Base-by-base conservation (phyloP, 2,113 vertebrate genomes). In the Syngnathoides biaculeatus region DNA sequence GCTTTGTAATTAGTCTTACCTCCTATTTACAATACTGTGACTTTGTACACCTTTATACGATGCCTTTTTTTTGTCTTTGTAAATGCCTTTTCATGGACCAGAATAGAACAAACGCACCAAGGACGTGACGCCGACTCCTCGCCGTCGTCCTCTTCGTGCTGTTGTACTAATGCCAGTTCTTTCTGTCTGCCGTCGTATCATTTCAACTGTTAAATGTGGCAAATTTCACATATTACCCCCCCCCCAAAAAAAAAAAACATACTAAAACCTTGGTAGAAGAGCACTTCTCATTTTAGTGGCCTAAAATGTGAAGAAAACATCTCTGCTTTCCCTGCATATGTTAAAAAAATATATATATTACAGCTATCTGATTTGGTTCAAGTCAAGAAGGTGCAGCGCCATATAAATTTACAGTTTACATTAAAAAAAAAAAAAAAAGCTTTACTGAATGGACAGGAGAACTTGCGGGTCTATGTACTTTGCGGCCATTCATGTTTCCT, bases 21-120 rank as follows among this genome's bases (percentile, higher is more conserved):
- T 84, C 69, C 70, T 84, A 79, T 78, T 80, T 77, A 73, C 79
- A 56, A 78, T 35, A 55, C 71, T 65, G 64, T 69, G 76, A 19
- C 76, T 80, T 82, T 22, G 55, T 75, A 79, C 78, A 52, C 42
- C 52, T 81, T 75, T 78, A 26, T 68, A 74, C 15, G 10, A 64
- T 35, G 13, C 57, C 2, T 15, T 63, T 64, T 22, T 15, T 63
- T 64, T 22, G 58, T 69, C 27, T 77, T 74, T 73, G 30, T 79
- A 69, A 67, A 42, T 67, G 67, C 62, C 72, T 73, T 58, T 72
- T 61, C 22, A 47, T 60, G 8, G 20, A 68, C 42, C 42, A 11
- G 0, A 53, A 71, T 8, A 8, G 38, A 79, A 78, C 63, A 67
- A 65, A 67, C 8, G 20, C 59, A 48, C 71, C 5, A 15, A 47